These are phyloP conservation scores for Paracanthobrama guichenoti DNA, from an alignment of 2,113 vertebrate species.

Conservation along the genomic window DNA sequence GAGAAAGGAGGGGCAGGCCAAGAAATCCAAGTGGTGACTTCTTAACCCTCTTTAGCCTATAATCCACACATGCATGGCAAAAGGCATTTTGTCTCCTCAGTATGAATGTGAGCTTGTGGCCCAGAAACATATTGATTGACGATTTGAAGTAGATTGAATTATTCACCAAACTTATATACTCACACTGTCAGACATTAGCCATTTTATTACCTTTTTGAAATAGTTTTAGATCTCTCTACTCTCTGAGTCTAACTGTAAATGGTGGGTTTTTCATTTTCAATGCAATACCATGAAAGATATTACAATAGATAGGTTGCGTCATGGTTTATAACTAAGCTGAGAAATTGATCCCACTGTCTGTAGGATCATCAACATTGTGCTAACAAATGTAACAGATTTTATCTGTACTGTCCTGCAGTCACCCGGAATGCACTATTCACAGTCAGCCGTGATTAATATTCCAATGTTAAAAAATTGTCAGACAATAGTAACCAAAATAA, in stretches of 20 bases:
- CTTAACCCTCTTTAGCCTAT: conserved; percentile 74
- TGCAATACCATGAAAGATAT: not conserved
- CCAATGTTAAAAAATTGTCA: not conserved
- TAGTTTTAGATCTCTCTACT: not conserved
- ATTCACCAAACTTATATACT: not conserved
- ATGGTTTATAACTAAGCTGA: not conserved
- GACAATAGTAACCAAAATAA: not conserved
- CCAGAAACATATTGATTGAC: not conserved
- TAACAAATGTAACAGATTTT: not conserved
- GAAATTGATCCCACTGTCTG: not conserved
- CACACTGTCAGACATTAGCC: not conserved
- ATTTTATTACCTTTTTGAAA: too few species aligned
- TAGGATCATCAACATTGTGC: not conserved
- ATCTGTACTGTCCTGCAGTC: not conserved
- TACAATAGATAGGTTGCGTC: not conserved
- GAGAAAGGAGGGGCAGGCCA: conserved; percentile 56
- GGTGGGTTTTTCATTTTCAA: not conserved
- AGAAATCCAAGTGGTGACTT: conserved; percentile 68
- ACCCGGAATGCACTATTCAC: not conserved
- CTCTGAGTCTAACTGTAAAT: not conserved
- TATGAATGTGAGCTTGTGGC: not conserved
- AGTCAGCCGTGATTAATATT: not conserved
- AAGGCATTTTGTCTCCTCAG: conserved; percentile 6
- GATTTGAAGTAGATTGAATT: not conserved
- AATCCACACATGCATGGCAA: conserved; percentile 65